Conservation (phyloP, 1,140 invertebrate species). For the Antheraea mylitta region DNA sequence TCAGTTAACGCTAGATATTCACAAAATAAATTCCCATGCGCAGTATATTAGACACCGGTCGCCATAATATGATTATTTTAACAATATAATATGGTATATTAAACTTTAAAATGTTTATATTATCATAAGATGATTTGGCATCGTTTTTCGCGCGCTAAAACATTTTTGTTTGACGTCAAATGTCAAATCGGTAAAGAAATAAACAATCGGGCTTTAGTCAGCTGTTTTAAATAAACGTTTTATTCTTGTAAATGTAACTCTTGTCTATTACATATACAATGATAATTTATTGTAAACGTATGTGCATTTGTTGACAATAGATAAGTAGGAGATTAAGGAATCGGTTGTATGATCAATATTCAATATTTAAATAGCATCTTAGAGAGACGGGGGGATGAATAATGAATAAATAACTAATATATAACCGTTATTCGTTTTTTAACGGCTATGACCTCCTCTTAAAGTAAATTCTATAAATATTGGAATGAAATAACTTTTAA, state of each 20-base stretch:
- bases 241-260: not conserved
- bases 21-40: not conserved
- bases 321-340: conserved; percentile 22
- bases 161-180: not conserved
- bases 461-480: not conserved
- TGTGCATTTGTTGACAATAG: conserved; percentile 34
- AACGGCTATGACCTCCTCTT: not conserved
- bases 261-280: not conserved
- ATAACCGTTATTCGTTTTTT: not conserved
- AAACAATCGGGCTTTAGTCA: not conserved
- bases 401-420: conserved; percentile 6
- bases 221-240: conserved; percentile 1
- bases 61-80: not conserved
- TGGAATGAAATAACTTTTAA: not conserved
- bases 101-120: too few species aligned
- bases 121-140: not conserved
- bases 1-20: not conserved
- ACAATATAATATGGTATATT: not conserved
- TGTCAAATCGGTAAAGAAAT: conserved; percentile 4
- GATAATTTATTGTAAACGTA: conserved; percentile 12
- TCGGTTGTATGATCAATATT: conserved; percentile 33
- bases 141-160: conserved; percentile 5
- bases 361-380: conserved; percentile 18
- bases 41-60: not conserved
- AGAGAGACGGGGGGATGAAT: conserved; percentile 16